phyloP scores from a whole-genome alignment of 2,888 invertebrate genomes.

The Archips crataeganus region DNA sequence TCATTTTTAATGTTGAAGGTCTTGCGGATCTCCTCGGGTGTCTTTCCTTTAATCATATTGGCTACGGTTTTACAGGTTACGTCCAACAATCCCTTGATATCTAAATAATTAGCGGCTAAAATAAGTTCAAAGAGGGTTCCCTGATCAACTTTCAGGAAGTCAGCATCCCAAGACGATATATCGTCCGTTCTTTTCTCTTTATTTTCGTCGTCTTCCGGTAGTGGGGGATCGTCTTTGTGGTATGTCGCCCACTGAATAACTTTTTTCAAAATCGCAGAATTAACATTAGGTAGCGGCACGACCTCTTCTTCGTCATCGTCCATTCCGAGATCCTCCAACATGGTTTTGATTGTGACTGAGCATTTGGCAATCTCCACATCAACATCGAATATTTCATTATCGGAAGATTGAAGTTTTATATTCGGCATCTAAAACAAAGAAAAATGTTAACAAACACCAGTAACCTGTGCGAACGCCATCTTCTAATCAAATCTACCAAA shows the following conservation, averaged over 20 bases:
- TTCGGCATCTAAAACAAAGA: slow-evolving; percentile 91
- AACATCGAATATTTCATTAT: slow-evolving; percentile 98
- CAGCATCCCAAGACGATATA: slow-evolving; percentile 99
- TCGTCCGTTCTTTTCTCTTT: slow-evolving; percentile 99
- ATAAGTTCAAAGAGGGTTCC: slow-evolving; percentile 98
- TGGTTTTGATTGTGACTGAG: slow-evolving; percentile 99
- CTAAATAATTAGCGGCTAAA: slow-evolving; percentile 98
- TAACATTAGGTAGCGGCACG: slow-evolving; percentile 98
- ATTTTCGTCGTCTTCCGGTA: slow-evolving; percentile 98
- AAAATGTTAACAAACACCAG: slow-evolving; percentile 26
- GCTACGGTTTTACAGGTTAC: slow-evolving; percentile 99
- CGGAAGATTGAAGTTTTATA: slow-evolving; percentile 97
- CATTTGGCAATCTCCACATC: slow-evolving; percentile 99
- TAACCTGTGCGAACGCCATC: slow-evolving; percentile 32
- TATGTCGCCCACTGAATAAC: slow-evolving; percentile 97
- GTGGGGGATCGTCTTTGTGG: slow-evolving; percentile 97
- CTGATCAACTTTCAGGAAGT: slow-evolving; percentile 99
- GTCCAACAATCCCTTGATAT: slow-evolving; percentile 97
- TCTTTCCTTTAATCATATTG: slow-evolving; percentile 99
- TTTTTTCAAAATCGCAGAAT: slow-evolving; percentile 97
- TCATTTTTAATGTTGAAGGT: slow-evolving; percentile 99
- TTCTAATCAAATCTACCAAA: slow-evolving; percentile 23
- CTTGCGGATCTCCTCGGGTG: slow-evolving; percentile 98
- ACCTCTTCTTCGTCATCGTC: slow-evolving; percentile 97
- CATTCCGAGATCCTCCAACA: slow-evolving; percentile 97